Evolutionary conservation across 2,797 vertebrate species (phyloP), one percentile per base, ranked within the genome.

Genomic region (Eleutherodactylus coqui): DNA sequence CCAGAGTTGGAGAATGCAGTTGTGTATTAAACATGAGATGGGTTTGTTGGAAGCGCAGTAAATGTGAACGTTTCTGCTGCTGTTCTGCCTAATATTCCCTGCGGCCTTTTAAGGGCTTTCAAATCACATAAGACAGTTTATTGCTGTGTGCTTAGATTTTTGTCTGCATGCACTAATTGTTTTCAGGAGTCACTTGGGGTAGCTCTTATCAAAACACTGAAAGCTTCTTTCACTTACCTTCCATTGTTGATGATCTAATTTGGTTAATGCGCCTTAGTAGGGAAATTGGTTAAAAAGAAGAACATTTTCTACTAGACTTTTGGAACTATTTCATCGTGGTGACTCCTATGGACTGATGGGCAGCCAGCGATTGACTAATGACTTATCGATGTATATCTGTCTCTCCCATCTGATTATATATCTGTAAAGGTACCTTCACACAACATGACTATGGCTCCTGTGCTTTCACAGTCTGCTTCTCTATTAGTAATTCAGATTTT

Each of bases 171-270:
- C 69, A 81, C 84, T 86, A 86, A 86, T 86, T 86, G 84, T 86
- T 73, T 86, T 86, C 69, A 75, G 78, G 69, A 86, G 84, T 86
- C 84, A 86, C 84, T 86, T 86, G 84, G 77, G 84, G 70, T 86
- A 86, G 70, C 78, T 62, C 69, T 29, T 81, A 51, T 85, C 49
- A 85, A 47, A 75, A 86, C 84, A 86, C 29, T 75, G 43, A 75
- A 81, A 80, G 84, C 69, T 73, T 64, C 43, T 79, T 79, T 79
- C 53, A 38, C 45, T 49, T 86, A 75, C 70, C 79, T 49, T 79
- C 60, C 62, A 43, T 70, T 79, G 62, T 79, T 85, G 32, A 47
- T 45, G 29, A 49, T 45, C 41, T 80, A 58, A 85, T 70, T 17
- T 78, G 51, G 21, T 85, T 75, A 73, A 85, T 79, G 55, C 60